A percentile compares a stretch with the other conserved stretches of the same genome.
These are phyloP conservation scores for Protosalanx chinensis DNA, from an alignment of 2,797 vertebrate genomes.

Conservation along the genomic window DNA sequence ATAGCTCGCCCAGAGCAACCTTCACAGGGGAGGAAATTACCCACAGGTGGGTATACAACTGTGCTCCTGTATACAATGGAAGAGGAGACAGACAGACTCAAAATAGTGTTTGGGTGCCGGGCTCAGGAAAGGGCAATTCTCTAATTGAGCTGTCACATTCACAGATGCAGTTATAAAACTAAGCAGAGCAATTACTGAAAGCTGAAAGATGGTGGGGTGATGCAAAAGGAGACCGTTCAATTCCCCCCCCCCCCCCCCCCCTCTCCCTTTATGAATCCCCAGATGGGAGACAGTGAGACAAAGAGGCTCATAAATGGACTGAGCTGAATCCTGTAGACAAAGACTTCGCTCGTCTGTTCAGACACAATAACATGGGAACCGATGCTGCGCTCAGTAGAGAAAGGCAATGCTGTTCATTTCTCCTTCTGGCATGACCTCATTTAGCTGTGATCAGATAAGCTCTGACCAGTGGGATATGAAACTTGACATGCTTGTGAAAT, in stretches of 20 bases:
- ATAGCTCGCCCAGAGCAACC: neutral
- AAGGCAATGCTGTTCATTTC: neutral
- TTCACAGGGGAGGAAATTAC: constrained; percentile 63
- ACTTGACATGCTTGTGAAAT: no score
- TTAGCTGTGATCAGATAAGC: neutral
- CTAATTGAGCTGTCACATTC: constrained; percentile 69
- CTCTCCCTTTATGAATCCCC: constrained; percentile 32
- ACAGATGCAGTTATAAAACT: constrained; percentile 70
- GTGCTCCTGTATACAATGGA: constrained; percentile 54
- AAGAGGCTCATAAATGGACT: constrained; percentile 47
- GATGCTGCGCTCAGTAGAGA: constrained; percentile 17
- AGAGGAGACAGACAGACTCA: constrained; percentile 63
- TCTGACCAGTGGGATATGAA: neutral
- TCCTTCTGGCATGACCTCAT: neutral
- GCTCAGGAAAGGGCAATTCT: constrained; percentile 59
- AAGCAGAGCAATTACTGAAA: constrained; percentile 72
- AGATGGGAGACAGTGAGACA: constrained; percentile 56
- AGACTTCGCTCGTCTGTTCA: constrained; percentile 15
- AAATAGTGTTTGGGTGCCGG: constrained; percentile 65
- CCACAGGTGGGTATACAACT: no score
- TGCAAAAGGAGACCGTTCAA: constrained; percentile 32
- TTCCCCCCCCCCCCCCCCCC: constrained; percentile 39
- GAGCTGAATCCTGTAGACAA: constrained; percentile 33
- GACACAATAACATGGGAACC: constrained; percentile 27
- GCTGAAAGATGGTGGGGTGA: constrained; percentile 51